Percentiles rank a stretch among this genome's conserved stretches.
Evolutionary conservation across 2,888 invertebrate genomes (phyloP).

Genomic region (Plagiodera versicolora): DNA sequence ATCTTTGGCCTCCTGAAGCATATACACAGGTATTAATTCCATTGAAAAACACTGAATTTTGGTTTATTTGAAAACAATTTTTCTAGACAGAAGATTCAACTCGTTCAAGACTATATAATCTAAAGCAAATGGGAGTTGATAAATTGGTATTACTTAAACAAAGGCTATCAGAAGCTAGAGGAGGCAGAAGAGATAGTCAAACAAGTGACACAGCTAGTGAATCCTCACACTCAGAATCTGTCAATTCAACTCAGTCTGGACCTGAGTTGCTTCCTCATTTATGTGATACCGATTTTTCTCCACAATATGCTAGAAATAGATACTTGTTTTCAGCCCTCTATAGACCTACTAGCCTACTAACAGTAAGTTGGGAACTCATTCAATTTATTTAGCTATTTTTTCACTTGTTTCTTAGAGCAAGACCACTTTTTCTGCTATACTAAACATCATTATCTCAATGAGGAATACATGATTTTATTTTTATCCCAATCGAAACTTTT

Average conservation of each 20-base stretch:
- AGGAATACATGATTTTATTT: too few relatives aligned
- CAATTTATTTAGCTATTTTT: too few relatives aligned
- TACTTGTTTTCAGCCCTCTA: slow-evolving; percentile 64
- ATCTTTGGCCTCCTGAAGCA: slow-evolving; percentile 65
- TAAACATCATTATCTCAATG: too few relatives aligned
- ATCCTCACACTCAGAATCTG: slow-evolving; percentile 44
- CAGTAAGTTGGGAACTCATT: too few relatives aligned
- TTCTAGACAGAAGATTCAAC: slow-evolving; percentile 47
- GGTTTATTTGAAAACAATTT: background rate
- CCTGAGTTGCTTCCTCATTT: slow-evolving; percentile 54
- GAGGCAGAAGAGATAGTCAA: slow-evolving; percentile 46
- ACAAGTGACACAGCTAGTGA: slow-evolving; percentile 50
- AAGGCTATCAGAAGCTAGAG: slow-evolving; percentile 60
- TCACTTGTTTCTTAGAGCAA: too few relatives aligned
- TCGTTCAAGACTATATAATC: slow-evolving; percentile 62
- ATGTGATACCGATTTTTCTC: slow-evolving; percentile 59
- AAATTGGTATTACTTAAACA: slow-evolving; percentile 67
- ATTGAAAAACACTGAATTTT: background rate
- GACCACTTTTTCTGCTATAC: too few relatives aligned
- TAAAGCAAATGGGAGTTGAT: slow-evolving; percentile 70
- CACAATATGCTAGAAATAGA: slow-evolving; percentile 62
- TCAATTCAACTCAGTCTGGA: slow-evolving; percentile 39
- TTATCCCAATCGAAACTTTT: slow-evolving; percentile 31
- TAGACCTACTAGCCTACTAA: slow-evolving; percentile 59
- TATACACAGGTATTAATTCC: slow-evolving; percentile 38